phyloP scores from a whole-genome alignment of 1,140 invertebrate genomes.

The Drosophila gunungcola region DNA sequence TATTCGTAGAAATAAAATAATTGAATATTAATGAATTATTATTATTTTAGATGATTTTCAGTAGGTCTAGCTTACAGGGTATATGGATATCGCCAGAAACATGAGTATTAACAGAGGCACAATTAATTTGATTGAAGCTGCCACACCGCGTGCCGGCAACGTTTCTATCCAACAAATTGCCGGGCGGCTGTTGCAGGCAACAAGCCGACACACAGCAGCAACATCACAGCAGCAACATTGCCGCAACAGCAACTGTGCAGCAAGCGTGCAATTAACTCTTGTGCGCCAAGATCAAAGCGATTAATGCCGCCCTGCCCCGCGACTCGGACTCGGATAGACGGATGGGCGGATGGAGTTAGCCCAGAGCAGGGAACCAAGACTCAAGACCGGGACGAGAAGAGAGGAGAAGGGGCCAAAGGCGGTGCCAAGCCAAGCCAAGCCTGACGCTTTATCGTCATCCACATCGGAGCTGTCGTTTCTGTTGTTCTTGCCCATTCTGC shows the following conservation, averaged over 20 bases:
- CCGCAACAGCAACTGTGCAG: slow-evolving; percentile 66
- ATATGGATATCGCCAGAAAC: neutral
- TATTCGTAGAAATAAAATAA: too few relatives aligned
- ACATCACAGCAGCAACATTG: slow-evolving; percentile 27
- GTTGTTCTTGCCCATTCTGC: slow-evolving; percentile 14
- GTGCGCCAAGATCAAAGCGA: slow-evolving; percentile 84
- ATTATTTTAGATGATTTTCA: too few relatives aligned
- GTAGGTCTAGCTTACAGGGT: neutral
- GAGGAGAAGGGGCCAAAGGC: slow-evolving; percentile 13
- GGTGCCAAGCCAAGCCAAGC: slow-evolving; percentile 36
- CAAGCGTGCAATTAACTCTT: slow-evolving; percentile 84
- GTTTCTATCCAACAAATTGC: slow-evolving; percentile 77
- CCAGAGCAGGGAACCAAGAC: slow-evolving; percentile 3
- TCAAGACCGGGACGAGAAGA: neutral
- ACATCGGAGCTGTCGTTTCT: slow-evolving; percentile 23
- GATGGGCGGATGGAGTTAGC: slow-evolving; percentile 3
- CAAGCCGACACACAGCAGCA: slow-evolving; percentile 25
- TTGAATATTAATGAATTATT: too few relatives aligned
- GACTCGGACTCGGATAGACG: slow-evolving; percentile 4
- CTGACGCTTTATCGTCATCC: slow-evolving; percentile 58
- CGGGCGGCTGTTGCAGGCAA: slow-evolving; percentile 13
- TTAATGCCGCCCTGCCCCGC: slow-evolving; percentile 69
- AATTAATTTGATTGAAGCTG: slow-evolving; percentile 84
- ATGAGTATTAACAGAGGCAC: slow-evolving; percentile 32
- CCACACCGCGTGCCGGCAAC: slow-evolving; percentile 74